A percentile compares a stretch with the other conserved stretches of the same genome.
phyloP scores from a whole-genome alignment of 2,888 invertebrate species.

The Julus scanicus region DNA sequence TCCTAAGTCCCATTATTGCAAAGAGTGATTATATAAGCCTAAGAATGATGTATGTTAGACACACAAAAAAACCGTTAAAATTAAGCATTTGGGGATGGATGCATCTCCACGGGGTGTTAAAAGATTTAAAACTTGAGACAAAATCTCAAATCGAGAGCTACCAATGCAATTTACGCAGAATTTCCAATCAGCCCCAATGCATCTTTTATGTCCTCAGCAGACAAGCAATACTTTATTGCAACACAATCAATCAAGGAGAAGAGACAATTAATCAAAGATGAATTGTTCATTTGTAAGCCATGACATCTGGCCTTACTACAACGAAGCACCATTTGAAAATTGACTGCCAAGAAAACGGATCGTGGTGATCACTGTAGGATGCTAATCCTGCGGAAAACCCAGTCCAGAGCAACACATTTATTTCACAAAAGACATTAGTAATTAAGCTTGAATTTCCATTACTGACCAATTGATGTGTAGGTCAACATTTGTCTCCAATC shows the following conservation, averaged over 20 bases:
- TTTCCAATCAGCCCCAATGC: background rate
- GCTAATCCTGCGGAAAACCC: background rate
- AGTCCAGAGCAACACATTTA: background rate
- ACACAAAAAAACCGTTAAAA: background rate
- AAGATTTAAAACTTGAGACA: background rate
- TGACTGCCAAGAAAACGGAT: slow-evolving; percentile 13
- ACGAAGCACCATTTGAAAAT: background rate
- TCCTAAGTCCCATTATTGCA: background rate
- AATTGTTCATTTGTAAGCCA: background rate
- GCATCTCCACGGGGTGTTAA: background rate
- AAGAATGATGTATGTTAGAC: background rate
- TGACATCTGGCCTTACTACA: background rate
- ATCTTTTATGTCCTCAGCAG: background rate
- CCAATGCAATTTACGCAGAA: slow-evolving; percentile 17
- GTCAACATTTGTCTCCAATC: no score
- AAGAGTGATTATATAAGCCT: background rate
- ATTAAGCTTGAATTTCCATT: background rate
- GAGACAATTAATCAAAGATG: slow-evolving; percentile 27
- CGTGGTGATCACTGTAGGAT: background rate
- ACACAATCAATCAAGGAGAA: background rate
- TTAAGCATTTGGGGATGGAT: background rate
- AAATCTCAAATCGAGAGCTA: slow-evolving; percentile 5
- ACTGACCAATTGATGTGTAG: background rate
- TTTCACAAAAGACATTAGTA: background rate
- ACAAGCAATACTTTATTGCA: background rate